Percentiles rank a stretch among this genome's conserved stretches.
Conservation (phyloP, 2,888 invertebrate species). For the Epicampocera succincta region DNA sequence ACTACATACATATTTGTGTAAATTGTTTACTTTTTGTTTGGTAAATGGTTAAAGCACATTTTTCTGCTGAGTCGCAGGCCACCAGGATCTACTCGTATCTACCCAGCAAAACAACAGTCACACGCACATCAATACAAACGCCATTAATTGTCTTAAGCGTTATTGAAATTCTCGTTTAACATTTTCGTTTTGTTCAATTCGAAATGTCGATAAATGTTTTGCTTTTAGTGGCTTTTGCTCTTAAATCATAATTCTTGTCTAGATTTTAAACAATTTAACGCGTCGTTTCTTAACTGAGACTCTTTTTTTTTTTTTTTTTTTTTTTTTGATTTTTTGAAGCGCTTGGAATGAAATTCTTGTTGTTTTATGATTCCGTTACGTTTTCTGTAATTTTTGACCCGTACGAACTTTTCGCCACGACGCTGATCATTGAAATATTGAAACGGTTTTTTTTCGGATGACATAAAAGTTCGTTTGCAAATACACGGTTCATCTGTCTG, state of each 20-base stretch:
- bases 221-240: too few species aligned
- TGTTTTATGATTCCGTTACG: conserved; percentile 43
- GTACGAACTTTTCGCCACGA: conserved; percentile 70
- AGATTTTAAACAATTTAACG: neutral
- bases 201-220: too few species aligned
- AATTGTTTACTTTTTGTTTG: conserved; percentile 24
- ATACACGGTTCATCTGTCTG: conserved; percentile 63
- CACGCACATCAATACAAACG: neutral
- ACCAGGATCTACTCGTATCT: conserved; percentile 1
- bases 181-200: too few species aligned
- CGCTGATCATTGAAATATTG: conserved; percentile 68
- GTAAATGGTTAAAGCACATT: conserved; percentile 13
- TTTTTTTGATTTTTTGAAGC: too few species aligned
- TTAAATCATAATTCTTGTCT: too few species aligned
- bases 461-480: conserved; percentile 69
- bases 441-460: conserved; percentile 65
- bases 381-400: conserved; percentile 61
- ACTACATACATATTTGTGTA: neutral
- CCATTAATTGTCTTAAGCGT: neutral
- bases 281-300: neutral
- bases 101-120: too few species aligned
- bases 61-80: conserved; percentile 1
- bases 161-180: conserved; percentile 5
- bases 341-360: conserved; percentile 1
- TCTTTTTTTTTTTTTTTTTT: too few species aligned